Evolutionary conservation across 2,888 invertebrate species (phyloP).

Genomic region (Imbricaverruca yamaguchii): DNA sequence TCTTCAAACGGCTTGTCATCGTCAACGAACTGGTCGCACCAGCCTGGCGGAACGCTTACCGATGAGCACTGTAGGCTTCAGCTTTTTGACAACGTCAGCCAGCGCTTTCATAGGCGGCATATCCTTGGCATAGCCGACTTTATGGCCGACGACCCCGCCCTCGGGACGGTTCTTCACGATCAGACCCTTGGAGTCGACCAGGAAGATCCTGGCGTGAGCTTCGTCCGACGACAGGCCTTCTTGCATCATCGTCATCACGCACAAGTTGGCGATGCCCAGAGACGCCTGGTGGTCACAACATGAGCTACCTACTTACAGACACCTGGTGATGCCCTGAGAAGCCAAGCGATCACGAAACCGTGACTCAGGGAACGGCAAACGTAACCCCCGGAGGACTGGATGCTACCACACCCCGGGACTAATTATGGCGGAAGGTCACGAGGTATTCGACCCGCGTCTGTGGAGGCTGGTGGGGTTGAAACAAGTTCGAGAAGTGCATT

Average conservation of each 20-base stretch:
- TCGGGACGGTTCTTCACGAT: slow-evolving; percentile 79
- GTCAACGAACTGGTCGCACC: too few species aligned
- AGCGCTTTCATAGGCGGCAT: slow-evolving; percentile 68
- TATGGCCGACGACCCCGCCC: slow-evolving; percentile 58
- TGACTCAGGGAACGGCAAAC: too few species aligned
- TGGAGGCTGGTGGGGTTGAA: too few species aligned
- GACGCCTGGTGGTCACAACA: slow-evolving; percentile 57
- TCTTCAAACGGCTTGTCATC: too few species aligned
- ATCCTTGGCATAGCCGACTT: slow-evolving; percentile 70
- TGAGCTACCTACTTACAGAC: too few species aligned
- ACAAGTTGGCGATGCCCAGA: slow-evolving; percentile 84
- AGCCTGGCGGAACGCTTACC: slow-evolving; percentile 49
- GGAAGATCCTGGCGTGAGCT: slow-evolving; percentile 76
- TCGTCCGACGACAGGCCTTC: slow-evolving; percentile 70
- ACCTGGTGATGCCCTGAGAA: too few species aligned
- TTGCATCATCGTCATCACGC: slow-evolving; percentile 83
- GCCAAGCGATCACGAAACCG: too few species aligned
- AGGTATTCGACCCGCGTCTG: too few species aligned
- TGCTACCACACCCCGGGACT: too few species aligned
- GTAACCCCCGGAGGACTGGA: too few species aligned
- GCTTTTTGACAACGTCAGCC: slow-evolving; percentile 64
- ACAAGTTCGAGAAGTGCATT: too few species aligned
- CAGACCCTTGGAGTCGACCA: slow-evolving; percentile 93
- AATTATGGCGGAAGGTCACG: too few species aligned
- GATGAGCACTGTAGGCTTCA: slow-evolving; percentile 85